A percentile compares a stretch with the other conserved stretches of the same genome.
These are phyloP conservation scores for Campoplex nolae DNA, from an alignment of 2,888 invertebrate genomes.

Conservation along the genomic window DNA sequence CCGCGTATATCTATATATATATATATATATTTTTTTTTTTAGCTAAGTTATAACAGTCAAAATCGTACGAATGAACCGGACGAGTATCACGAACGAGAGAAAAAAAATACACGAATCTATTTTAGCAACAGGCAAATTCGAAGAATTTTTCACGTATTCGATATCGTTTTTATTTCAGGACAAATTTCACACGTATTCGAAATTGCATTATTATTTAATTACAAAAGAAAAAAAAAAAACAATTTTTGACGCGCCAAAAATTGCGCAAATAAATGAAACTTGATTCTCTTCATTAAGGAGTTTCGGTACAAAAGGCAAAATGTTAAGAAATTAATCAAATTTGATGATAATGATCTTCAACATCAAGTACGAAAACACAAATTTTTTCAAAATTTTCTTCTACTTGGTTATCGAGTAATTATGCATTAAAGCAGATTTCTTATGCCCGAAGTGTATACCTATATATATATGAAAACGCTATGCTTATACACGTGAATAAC, in stretches of 20 bases:
- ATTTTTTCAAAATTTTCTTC: too few relatives aligned
- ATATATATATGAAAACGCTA: too few relatives aligned
- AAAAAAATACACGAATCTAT: constrained; percentile 31
- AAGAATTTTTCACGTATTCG: constrained; percentile 35
- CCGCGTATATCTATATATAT: background rate
- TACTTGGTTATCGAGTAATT: too few relatives aligned
- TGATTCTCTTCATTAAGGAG: background rate
- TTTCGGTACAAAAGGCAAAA: too few relatives aligned
- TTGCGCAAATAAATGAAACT: background rate
- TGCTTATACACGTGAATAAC: too few relatives aligned
- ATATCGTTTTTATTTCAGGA: background rate
- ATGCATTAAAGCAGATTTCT: too few relatives aligned
- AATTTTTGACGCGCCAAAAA: background rate
- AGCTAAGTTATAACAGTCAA: background rate
- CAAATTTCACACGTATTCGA: constrained; percentile 28
- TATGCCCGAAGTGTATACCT: too few relatives aligned
- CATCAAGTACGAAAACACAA: too few relatives aligned
- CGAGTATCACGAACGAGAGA: constrained; percentile 20
- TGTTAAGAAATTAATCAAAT: too few relatives aligned
- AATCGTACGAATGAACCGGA: constrained; percentile 3
- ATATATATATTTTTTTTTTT: too few relatives aligned
- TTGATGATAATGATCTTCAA: too few relatives aligned
- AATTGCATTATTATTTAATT: background rate
- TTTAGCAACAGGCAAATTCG: constrained; percentile 26
- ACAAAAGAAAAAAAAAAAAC: background rate